Evolutionary conservation across 2,888 invertebrate genomes (phyloP).

Genomic region (Caenorhabditis afra): DNA sequence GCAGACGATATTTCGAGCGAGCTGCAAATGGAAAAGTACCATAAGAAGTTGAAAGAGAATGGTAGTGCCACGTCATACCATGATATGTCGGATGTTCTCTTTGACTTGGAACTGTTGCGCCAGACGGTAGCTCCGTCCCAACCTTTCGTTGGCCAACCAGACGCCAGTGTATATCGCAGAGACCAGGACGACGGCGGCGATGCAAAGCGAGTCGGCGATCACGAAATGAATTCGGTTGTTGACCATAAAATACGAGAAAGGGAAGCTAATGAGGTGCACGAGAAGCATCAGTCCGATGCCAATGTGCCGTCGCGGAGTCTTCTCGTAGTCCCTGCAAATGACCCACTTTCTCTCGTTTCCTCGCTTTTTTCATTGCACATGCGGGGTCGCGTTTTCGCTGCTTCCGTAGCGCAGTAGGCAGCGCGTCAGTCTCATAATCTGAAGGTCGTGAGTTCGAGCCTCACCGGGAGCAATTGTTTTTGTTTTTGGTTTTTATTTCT

Average conservation of each 20-base stretch:
- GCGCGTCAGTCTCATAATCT: constrained; percentile 93
- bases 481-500: constrained; percentile 34
- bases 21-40: constrained; percentile 19
- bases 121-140: constrained; percentile 10
- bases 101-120: constrained; percentile 50
- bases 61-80: constrained; percentile 9
- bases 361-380: neutral
- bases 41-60: no score
- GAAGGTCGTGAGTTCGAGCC: constrained; percentile 96
- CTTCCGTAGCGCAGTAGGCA: constrained; percentile 86
- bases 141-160: constrained; percentile 11
- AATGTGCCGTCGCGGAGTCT: constrained; percentile 24
- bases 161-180: constrained; percentile 7
- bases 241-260: constrained; percentile 45
- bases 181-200: constrained; percentile 18
- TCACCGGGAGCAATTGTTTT: constrained; percentile 84
- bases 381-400: constrained; percentile 86
- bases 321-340: constrained; percentile 43
- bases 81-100: constrained; percentile 44
- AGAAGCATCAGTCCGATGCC: constrained; percentile 9
- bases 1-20: constrained; percentile 33
- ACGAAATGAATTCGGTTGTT: constrained; percentile 33
- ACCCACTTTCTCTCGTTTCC: no score
- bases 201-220: constrained; percentile 32
- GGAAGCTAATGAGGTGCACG: constrained; percentile 30